Percentiles rank a stretch among this genome's conserved stretches.
Evolutionary conservation across 2,797 vertebrate genomes (phyloP).

Genomic region (Cyclura pinguis): DNA sequence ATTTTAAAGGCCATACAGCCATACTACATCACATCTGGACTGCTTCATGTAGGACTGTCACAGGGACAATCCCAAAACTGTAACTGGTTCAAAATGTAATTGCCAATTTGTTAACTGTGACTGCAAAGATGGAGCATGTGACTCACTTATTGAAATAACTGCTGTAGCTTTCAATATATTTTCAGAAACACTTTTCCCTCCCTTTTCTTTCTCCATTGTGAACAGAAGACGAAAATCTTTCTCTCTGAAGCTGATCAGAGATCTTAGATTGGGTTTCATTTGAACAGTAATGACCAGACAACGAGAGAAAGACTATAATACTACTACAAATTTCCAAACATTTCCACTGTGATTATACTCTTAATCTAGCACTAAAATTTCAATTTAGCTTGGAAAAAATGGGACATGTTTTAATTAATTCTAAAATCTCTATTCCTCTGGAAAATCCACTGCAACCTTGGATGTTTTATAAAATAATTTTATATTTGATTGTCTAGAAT

Average conservation of each 20-base stretch:
- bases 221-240: background rate
- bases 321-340: background rate
- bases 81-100: too few relatives aligned
- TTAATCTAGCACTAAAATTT: background rate
- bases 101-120: background rate
- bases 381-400: background rate
- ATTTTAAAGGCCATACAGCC: background rate
- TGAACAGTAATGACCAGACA: background rate
- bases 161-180: background rate
- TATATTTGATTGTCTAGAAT: background rate
- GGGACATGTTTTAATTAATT: background rate
- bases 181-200: background rate
- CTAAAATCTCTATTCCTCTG: constrained; percentile 7
- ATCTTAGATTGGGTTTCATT: background rate
- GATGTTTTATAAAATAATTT: background rate
- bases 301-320: background rate
- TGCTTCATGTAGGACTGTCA: background rate
- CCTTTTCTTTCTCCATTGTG: background rate
- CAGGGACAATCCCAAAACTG: background rate
- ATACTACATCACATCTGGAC: background rate
- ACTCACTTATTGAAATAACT: background rate
- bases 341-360: background rate
- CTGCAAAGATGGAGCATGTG: background rate
- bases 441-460: background rate
- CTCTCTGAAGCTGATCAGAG: background rate